Conservation (phyloP, 2,888 invertebrate genomes). For the Lithophane socia region DNA sequence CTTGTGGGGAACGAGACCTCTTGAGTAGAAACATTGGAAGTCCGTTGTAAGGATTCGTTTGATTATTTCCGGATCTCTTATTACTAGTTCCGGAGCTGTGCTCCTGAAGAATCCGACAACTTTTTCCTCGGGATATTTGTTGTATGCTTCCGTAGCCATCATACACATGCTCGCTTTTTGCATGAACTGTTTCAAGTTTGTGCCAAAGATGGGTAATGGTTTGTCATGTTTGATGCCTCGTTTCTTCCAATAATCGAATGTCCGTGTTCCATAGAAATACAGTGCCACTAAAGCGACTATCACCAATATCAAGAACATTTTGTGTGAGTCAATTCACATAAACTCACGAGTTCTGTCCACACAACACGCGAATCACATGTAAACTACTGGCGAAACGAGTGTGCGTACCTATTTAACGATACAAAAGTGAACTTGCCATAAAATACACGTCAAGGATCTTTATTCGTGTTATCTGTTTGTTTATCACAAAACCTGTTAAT, state of each 20-base stretch:
- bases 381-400: conserved; percentile 44
- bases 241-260: conserved; percentile 82
- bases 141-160: conserved; percentile 79
- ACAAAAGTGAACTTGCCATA: not conserved
- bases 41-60: conserved; percentile 82
- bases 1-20: conserved; percentile 81
- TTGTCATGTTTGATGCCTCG: conserved; percentile 81
- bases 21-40: conserved; percentile 80
- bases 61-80: conserved; percentile 83
- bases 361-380: conserved; percentile 15
- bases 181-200: conserved; percentile 77
- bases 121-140: conserved; percentile 82
- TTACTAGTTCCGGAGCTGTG: conserved; percentile 78
- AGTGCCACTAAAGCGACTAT: conserved; percentile 67
- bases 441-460: not conserved
- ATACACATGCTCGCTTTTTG: conserved; percentile 81
- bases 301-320: conserved; percentile 72
- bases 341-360: conserved; percentile 27
- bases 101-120: conserved; percentile 83
- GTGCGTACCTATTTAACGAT: conserved; percentile 36
- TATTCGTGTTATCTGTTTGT: conserved; percentile 37
- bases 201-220: conserved; percentile 80
- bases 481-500: conserved; percentile 35
- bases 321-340: conserved; percentile 47
- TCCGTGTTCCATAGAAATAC: conserved; percentile 80